phyloP scores from a whole-genome alignment of 2,888 invertebrate species.

The Homarus gammarus region DNA sequence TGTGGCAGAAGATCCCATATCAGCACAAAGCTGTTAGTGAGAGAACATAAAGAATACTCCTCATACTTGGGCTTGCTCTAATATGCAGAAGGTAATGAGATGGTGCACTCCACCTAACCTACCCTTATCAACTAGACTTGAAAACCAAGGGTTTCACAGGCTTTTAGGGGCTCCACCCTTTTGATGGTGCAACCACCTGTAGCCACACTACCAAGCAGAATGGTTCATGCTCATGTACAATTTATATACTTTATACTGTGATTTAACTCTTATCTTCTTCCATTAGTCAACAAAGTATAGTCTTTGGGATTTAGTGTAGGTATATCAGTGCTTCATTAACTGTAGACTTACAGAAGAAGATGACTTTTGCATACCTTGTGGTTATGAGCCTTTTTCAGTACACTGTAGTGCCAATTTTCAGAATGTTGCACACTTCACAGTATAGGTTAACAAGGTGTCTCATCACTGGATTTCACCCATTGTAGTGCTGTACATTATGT shows the following conservation, averaged over 20 bases:
- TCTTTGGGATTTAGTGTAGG: neutral
- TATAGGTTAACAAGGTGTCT: neutral
- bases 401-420: neutral
- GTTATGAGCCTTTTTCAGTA: neutral
- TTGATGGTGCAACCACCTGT: neutral
- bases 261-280: neutral
- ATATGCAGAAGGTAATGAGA: too few relatives aligned
- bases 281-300: neutral
- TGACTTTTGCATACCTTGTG: neutral
- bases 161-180: too few relatives aligned
- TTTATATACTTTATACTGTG: neutral
- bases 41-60: too few relatives aligned
- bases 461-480: neutral
- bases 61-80: too few relatives aligned
- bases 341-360: neutral
- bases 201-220: neutral
- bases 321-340: neutral
- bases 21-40: too few relatives aligned
- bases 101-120: too few relatives aligned
- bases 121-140: too few relatives aligned
- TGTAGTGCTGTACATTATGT: neutral
- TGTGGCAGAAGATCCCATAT: too few relatives aligned
- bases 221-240: neutral
- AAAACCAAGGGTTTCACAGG: too few relatives aligned
- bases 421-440: neutral